Conservation (phyloP, 2,113 vertebrate species). For the Donacobius atricapilla region DNA sequence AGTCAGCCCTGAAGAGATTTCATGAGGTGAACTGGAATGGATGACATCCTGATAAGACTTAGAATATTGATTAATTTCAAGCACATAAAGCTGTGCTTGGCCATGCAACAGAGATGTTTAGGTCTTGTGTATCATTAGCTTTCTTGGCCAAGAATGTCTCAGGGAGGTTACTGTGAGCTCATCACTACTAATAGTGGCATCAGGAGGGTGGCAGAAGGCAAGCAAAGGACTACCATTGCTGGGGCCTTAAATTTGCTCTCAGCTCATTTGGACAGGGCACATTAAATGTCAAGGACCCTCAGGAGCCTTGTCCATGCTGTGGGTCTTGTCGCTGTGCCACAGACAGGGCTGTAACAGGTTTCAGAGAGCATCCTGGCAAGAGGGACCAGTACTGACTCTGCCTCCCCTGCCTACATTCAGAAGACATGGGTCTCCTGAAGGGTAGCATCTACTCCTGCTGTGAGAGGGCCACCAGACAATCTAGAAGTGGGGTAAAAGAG, state of each 20-base stretch:
- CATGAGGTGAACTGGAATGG: background rate
- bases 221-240: background rate
- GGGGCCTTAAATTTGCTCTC: background rate
- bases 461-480: background rate
- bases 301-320: background rate
- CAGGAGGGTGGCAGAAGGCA: background rate
- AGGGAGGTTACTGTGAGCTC: background rate
- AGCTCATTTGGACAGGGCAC: background rate
- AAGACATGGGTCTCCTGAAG: background rate
- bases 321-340: fast-evolving
- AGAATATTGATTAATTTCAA: background rate
- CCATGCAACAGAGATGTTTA: background rate
- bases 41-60: background rate
- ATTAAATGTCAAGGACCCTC: background rate
- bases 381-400: background rate
- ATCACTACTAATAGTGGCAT: background rate
- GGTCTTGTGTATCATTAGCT: background rate
- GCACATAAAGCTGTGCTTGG: background rate
- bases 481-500: background rate
- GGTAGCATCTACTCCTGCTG: background rate
- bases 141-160: background rate
- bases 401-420: background rate
- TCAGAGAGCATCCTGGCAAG: background rate
- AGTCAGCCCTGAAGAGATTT: background rate
- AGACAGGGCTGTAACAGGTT: background rate